phyloP scores from a whole-genome alignment of 2,113 vertebrate genomes.

The Erythrolamprus reginae region DNA sequence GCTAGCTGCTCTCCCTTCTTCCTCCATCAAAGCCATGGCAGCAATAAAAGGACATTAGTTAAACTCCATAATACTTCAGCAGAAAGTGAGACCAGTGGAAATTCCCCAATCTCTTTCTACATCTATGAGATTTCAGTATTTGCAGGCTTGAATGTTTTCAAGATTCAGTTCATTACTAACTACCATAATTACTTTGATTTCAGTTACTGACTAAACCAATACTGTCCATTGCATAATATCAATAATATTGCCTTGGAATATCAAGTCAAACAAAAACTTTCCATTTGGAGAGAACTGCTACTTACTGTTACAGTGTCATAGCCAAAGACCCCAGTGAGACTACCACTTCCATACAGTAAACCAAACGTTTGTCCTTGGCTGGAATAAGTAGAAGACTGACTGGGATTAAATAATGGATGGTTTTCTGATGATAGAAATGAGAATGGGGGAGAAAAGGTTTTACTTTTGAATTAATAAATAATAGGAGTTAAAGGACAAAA shows the following conservation, averaged over 20 bases:
- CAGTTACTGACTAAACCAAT: not conserved
- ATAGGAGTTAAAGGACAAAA: not conserved
- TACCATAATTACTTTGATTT: not conserved
- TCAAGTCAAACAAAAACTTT: not conserved
- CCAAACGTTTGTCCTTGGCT: conserved; percentile 50
- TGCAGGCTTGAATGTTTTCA: not conserved
- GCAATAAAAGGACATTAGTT: not conserved
- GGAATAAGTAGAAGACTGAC: conserved; percentile 54
- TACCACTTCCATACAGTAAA: conserved; percentile 54
- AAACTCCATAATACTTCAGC: not conserved
- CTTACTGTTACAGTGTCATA: conserved; percentile 63
- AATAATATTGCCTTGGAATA: not conserved
- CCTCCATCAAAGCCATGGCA: not conserved
- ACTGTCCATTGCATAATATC: not conserved
- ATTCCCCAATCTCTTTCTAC: not conserved
- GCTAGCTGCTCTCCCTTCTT: not conserved
- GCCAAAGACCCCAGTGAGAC: conserved; percentile 56
- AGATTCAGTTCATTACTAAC: not conserved
- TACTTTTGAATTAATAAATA: not conserved
- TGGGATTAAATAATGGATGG: conserved; percentile 56
- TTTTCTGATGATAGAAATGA: conserved; percentile 34
- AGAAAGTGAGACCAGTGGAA: not conserved
- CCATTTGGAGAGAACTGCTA: not conserved
- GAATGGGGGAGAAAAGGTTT: not conserved
- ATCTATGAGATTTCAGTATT: not conserved